Base-by-base conservation (phyloP, 2,888 invertebrate genomes). In the Coelopa pilipes region DNA sequence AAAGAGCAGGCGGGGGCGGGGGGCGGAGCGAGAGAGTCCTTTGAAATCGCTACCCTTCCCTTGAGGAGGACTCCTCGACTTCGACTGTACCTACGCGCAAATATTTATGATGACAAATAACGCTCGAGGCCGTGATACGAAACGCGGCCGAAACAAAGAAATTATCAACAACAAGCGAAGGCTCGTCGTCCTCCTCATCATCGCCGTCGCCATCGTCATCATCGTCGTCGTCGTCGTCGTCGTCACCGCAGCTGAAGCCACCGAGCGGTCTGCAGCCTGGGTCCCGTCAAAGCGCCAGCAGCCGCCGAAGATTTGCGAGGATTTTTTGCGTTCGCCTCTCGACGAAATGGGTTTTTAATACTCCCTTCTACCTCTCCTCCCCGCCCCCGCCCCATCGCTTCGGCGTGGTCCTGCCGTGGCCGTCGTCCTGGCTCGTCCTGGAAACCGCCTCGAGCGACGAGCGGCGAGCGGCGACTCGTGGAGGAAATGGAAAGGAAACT, bases 51-150 rank as follows among this genome's bases (percentile, higher is more conserved):
- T 34, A 60, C 34, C 60, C 73, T 68, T 50, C 45, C 34, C 7
- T 34, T 34, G 34, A 34, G 34, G 34, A 34, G 34, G 34, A 34
- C 34, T 2, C 34, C 57, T 63, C 50, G 60, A 19, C 46, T 49
- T 21, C 34, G 59, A 45, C 63, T 67, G 72, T 71, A 72, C 67
- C 67, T 71, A 69, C 66, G 72, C 65, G 69, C 69, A 74, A 77
- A 76, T 76, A 73, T 75, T 74, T 74, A 75, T 75, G 78, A 78
- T 85, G 86, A 85, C 85, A 86, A 85, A 83, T 85, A 82, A 79
- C 81, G 80, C 82, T 81, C 72, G 76, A 81, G 84, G 81, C 78
- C 78, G 79, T 78, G 75, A 75, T 66, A 75, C 71, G 55, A 62
- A 65, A 70, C 57, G 70, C 49, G 46, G 24, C 12, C 74, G 76